Percentiles rank a stretch among this genome's conserved stretches.
Conservation (phyloP, 2,113 vertebrate species). For the Dicaeum eximium region DNA sequence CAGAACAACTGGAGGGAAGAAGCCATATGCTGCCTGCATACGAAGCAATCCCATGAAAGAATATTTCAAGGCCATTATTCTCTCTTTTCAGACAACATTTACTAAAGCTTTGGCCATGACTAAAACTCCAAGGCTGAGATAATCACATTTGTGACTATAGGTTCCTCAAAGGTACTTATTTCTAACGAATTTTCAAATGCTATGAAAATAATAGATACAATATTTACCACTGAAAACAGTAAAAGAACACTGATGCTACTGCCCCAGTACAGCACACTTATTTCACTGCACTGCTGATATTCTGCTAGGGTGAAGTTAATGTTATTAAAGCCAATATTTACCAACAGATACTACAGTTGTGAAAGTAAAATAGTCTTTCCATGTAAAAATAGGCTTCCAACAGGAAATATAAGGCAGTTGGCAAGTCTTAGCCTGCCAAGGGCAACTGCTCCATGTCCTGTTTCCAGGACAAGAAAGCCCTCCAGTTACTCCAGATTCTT, state of each 20-base stretch:
- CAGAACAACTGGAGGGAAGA: background rate
- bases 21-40: background rate
- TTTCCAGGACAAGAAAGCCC: conserved; percentile 45
- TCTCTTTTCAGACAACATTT: background rate
- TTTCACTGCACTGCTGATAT: background rate
- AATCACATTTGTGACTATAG: background rate
- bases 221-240: background rate
- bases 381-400: background rate
- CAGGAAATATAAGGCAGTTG: conserved; percentile 35
- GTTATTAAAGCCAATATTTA: conserved; percentile 22
- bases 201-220: background rate
- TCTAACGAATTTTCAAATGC: background rate
- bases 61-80: background rate
- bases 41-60: background rate
- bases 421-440: background rate
- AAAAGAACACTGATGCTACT: background rate
- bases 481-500: conserved; percentile 7
- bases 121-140: background rate
- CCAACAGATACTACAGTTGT: background rate
- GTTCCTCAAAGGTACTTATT: background rate
- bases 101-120: background rate
- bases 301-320: background rate
- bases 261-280: background rate
- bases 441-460: conserved; percentile 26
- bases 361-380: background rate